Evolutionary conservation across 2,888 invertebrate genomes (phyloP).

Genomic region (Lasius platythorax): DNA sequence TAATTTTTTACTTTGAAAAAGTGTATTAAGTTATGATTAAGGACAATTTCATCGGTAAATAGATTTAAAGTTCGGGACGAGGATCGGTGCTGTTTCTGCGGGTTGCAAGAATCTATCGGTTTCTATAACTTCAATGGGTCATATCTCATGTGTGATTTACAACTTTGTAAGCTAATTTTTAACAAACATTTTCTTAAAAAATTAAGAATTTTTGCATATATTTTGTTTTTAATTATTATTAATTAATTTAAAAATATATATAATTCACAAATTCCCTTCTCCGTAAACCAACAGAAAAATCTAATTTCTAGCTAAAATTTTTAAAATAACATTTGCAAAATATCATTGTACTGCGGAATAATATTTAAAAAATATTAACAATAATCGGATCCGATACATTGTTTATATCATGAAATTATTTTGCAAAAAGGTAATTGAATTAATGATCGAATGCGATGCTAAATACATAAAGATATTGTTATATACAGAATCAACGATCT

Average conservation of each 20-base stretch:
- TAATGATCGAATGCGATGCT: background rate
- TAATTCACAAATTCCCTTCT: background rate
- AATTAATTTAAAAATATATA: background rate
- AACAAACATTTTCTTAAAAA: background rate
- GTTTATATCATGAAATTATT: background rate
- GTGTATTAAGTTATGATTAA: background rate
- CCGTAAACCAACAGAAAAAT: background rate
- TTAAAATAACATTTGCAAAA: background rate
- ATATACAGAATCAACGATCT: background rate
- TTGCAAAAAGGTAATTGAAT: slow-evolving; percentile 15
- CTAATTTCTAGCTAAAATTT: background rate
- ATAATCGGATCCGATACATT: background rate
- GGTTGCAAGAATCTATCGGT: no score
- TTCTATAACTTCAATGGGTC: no score
- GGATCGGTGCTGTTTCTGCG: background rate
- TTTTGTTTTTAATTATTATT: background rate
- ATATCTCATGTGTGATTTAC: no score
- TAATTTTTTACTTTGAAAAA: background rate
- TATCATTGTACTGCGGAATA: background rate
- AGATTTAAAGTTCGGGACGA: background rate
- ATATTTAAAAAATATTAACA: background rate
- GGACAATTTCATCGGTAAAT: background rate
- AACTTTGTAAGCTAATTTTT: background rate
- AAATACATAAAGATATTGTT: slow-evolving; percentile 21
- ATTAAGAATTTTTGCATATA: background rate